phyloP scores from a whole-genome alignment of 2,113 vertebrate species.

The Parotia lawesii region DNA sequence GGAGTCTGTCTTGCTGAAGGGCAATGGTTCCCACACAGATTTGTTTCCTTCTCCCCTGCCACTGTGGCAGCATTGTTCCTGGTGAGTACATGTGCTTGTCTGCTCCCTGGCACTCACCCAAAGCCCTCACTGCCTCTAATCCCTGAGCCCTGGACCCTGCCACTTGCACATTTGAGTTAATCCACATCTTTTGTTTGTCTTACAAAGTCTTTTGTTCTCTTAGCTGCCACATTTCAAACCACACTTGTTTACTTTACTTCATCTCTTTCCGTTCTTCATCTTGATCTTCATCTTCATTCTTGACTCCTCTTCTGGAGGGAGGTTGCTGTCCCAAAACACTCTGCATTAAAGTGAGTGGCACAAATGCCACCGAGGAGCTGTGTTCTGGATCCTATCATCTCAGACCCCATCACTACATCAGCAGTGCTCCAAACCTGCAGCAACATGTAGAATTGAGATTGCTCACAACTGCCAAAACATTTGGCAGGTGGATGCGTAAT shows the following conservation, averaged over 20 bases:
- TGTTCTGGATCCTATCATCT: background rate
- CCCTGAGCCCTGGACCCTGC: background rate
- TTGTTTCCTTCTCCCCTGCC: background rate
- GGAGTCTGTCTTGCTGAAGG: background rate
- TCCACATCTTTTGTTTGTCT: background rate
- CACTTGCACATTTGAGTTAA: background rate
- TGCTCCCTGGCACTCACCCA: background rate
- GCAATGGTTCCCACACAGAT: background rate
- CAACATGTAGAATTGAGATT: background rate
- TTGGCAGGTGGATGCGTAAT: background rate
- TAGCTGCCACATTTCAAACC: background rate
- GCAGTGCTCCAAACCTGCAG: background rate
- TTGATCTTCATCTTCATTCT: background rate
- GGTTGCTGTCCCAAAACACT: background rate
- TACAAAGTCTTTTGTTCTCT: background rate
- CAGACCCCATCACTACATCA: background rate
- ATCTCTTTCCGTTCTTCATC: background rate
- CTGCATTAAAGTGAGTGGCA: background rate
- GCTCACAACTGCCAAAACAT: background rate
- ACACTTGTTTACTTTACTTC: background rate
- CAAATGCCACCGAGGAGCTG: background rate
- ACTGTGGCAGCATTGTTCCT: fast-evolving
- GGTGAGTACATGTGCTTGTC: background rate
- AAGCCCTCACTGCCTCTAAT: background rate
- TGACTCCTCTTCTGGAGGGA: background rate